These are phyloP conservation scores for Chaetogeoica ovagalla DNA, from an alignment of 2,888 invertebrate genomes.

Conservation along the genomic window DNA sequence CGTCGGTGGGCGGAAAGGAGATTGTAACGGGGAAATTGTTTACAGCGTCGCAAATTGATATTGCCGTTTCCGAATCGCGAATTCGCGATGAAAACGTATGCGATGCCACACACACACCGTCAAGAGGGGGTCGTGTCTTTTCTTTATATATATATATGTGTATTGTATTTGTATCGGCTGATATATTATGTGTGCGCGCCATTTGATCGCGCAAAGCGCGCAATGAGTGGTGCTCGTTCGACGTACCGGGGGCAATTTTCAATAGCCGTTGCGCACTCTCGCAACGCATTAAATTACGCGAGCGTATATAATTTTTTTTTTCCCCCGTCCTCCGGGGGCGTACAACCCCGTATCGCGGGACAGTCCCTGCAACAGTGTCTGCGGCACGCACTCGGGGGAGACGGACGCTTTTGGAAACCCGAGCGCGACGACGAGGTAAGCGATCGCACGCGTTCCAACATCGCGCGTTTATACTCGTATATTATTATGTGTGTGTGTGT, in stretches of 20 bases:
- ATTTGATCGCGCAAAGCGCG: conserved; percentile 12
- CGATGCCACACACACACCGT: neutral
- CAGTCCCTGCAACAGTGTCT: too few relatives aligned
- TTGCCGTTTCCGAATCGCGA: conserved; percentile 47
- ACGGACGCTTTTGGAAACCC: conserved; percentile 3
- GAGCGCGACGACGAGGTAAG: too few relatives aligned
- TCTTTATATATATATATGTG: neutral
- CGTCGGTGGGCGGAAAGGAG: too few relatives aligned
- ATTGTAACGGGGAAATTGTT: conserved; percentile 26
- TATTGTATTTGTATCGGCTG: neutral
- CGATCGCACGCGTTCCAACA: too few relatives aligned
- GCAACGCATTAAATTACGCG: conserved; percentile 7
- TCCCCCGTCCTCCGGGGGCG: too few relatives aligned
- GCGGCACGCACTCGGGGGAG: neutral
- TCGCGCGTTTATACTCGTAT: neutral
- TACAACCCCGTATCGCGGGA: neutral
- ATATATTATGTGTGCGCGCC: conserved; percentile 3
- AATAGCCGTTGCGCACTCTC: conserved; percentile 21
- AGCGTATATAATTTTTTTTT: neutral
- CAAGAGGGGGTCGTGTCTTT: conserved; percentile 29
- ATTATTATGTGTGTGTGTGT: neutral
- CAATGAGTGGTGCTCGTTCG: neutral
- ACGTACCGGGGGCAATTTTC: conserved; percentile 36
- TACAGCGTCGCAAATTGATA: conserved; percentile 52
- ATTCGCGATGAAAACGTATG: conserved; percentile 36